Evolutionary conservation across 1,140 invertebrate genomes (phyloP), one percentile per base, ranked within the genome.

Genomic region (Trachelipus rathkii): DNA sequence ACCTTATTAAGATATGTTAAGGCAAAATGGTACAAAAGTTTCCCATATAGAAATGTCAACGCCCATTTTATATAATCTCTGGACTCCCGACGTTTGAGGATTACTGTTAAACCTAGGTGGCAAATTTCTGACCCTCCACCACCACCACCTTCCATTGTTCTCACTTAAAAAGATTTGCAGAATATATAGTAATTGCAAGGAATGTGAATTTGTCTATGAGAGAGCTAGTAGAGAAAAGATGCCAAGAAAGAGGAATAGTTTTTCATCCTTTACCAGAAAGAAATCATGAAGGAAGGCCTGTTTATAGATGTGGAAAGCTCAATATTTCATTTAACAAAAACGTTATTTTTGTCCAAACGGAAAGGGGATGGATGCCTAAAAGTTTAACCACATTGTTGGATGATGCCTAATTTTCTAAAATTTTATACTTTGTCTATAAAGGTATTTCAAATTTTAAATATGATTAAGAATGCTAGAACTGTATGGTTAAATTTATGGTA

Each of bases 261-360:
- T 97, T 97, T 84, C 90, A 95, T 73, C 96, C 95, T 0, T 86
- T 97, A 46, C 88, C 91, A 0, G 95, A 95, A 21, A 87, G 91
- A 79, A 90, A 89, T 33, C 89, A 92, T 75, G 90, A 95, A 84
- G 93, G 89, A 0, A 93, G 95, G 82, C 93, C 94, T 86, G 89
- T 96, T 0, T 95, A 95, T 81, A 88, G 91, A 81, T 90, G 93
- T 84, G 94, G 93, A 6, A 90, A 90, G 77, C 85, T 91, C 0
- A 89, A 90, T 78, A 89, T 93, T 44, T 95, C 93, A 82, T 90
- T 95, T 73, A 93, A 95, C 84, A 88, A 91, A 72, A 92, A 91
- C 77, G 83, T 84, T 23, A 83, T 92, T 89, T 86, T 87, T 88
- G 45, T 90, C 85, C 83, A 89, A 88, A 77, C 88, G 86, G 78